phyloP scores from a whole-genome alignment of 2,113 vertebrate genomes.

The Daphoenositta chrysoptera region DNA sequence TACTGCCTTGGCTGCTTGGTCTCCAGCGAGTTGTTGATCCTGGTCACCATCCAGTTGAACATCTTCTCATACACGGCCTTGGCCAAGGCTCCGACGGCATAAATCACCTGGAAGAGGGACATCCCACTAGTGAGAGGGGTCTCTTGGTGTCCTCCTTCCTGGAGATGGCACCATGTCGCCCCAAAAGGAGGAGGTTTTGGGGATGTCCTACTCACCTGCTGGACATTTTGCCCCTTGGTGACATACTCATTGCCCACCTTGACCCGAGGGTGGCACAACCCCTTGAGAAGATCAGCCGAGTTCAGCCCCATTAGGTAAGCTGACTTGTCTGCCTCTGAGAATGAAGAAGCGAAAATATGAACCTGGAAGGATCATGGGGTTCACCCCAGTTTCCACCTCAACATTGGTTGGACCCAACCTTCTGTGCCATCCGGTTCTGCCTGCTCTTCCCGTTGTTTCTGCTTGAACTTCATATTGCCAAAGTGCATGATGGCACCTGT shows the following conservation, averaged over 20 bases:
- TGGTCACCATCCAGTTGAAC: constrained; percentile 84
- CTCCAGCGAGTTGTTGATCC: constrained; percentile 81
- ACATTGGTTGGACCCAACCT: constrained; percentile 20
- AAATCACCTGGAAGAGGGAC: neutral
- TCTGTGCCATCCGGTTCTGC: constrained; percentile 76
- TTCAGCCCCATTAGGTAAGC: constrained; percentile 87
- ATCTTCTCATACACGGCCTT: constrained; percentile 88
- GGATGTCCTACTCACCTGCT: constrained; percentile 71
- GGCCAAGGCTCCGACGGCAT: constrained; percentile 74
- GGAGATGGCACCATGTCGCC: neutral
- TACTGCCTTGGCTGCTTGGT: constrained; percentile 83
- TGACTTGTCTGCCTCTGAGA: constrained; percentile 78
- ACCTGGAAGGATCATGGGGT: neutral
- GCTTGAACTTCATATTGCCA: constrained; percentile 82
- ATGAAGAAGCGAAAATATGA: neutral
- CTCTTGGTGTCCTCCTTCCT: neutral
- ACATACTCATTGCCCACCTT: constrained; percentile 86
- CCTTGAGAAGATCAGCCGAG: constrained; percentile 83
- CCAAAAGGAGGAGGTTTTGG: neutral
- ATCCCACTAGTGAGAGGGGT: neutral
- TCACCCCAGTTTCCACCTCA: neutral
- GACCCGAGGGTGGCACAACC: constrained; percentile 80
- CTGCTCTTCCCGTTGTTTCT: constrained; percentile 79
- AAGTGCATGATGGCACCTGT: constrained; percentile 80
- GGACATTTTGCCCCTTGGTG: constrained; percentile 89